Percentiles rank a stretch among this genome's conserved stretches.
Evolutionary conservation across 1,140 invertebrate genomes (phyloP).

Genomic region (Caenorhabditis tropicalis): DNA sequence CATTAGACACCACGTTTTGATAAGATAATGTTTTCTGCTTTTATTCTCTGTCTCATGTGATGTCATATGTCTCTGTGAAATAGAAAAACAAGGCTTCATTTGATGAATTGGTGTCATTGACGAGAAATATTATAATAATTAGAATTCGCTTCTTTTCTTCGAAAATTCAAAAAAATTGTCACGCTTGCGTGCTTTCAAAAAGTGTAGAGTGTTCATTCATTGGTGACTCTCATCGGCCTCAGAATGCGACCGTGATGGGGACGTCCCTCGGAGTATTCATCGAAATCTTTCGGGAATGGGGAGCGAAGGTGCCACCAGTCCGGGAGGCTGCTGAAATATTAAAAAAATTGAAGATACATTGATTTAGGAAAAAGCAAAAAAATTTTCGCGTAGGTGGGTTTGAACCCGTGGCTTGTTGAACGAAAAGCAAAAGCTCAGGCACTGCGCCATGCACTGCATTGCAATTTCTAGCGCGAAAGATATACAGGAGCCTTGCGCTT

Average conservation of each 20-base stretch:
- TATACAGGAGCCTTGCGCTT: too few relatives aligned
- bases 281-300: constrained; percentile 2
- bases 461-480: too few relatives aligned
- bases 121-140: background rate
- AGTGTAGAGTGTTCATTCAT: background rate
- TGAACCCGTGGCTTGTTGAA: too few relatives aligned
- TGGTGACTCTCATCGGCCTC: background rate
- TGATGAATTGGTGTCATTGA: background rate
- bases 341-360: background rate
- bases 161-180: background rate
- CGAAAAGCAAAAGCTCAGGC: too few relatives aligned
- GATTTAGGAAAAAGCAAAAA: too few relatives aligned
- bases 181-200: background rate
- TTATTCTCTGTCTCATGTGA: background rate
- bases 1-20: background rate
- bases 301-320: constrained; percentile 10
- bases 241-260: background rate
- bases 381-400: too few relatives aligned
- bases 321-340: background rate
- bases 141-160: background rate
- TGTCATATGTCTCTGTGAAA: background rate
- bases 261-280: background rate
- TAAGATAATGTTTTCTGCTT: background rate
- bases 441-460: too few relatives aligned
- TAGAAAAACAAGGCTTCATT: background rate